A percentile compares a stretch with the other conserved stretches of the same genome.
Evolutionary conservation across 2,888 invertebrate species (phyloP).

Genomic region (Hetaerina titia): DNA sequence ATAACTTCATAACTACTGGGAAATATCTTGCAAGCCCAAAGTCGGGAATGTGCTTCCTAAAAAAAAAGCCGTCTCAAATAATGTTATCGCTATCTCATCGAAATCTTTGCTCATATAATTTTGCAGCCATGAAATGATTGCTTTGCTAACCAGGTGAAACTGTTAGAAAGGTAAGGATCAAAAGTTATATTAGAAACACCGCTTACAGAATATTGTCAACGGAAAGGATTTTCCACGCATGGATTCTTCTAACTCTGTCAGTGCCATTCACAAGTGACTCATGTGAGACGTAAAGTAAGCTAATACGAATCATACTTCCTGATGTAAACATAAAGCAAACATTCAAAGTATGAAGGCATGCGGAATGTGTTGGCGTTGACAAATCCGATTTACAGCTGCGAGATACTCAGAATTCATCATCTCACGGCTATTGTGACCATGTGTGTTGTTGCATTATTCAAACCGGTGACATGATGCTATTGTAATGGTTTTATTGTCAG

Average conservation of each 20-base stretch:
- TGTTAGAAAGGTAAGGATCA: neutral
- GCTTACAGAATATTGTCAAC: neutral
- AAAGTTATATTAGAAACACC: neutral
- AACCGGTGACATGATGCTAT: conserved; percentile 3
- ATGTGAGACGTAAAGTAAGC: neutral
- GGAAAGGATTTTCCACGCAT: neutral
- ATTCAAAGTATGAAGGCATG: neutral
- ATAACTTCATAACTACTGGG: neutral
- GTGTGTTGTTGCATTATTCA: neutral
- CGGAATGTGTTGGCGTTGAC: conserved; percentile 11
- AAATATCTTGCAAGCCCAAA: neutral
- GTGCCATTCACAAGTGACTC: neutral
- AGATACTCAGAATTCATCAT: neutral
- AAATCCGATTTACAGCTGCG: conserved; percentile 26
- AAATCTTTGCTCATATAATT: neutral
- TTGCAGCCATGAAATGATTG: neutral
- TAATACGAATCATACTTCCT: neutral
- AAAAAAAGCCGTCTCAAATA: neutral
- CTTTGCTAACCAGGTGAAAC: neutral
- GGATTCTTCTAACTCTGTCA: neutral
- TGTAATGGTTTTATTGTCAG: neutral
- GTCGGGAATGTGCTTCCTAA: neutral
- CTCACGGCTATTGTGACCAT: neutral
- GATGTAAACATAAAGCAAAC: conserved; percentile 3
- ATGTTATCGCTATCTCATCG: neutral